phyloP scores from a whole-genome alignment of 1,140 invertebrate genomes.

The Penaeus vannamei region DNA sequence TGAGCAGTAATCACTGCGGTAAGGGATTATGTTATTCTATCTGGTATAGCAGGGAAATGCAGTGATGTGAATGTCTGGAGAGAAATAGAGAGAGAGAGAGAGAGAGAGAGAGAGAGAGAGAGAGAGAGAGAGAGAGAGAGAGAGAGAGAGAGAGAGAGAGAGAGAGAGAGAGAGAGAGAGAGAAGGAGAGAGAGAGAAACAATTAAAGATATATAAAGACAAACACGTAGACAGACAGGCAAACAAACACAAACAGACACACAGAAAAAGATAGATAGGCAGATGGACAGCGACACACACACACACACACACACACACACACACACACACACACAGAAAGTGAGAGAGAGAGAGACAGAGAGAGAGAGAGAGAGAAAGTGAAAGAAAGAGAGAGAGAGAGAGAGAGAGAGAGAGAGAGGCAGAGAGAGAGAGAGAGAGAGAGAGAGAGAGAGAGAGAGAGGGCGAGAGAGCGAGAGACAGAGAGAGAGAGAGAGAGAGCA shows the following conservation, averaged over 20 bases:
- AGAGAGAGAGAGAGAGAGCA: too few relatives aligned
- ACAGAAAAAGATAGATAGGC: slow-evolving; percentile 1
- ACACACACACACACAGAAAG: slow-evolving; percentile 1
- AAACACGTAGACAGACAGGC: slow-evolving; percentile 3
- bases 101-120: slow-evolving; percentile 44
- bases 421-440: too few relatives aligned
- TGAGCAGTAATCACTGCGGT: too few relatives aligned
- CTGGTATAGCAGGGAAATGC: too few relatives aligned
- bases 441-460: too few relatives aligned
- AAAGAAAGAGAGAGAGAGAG: too few relatives aligned
- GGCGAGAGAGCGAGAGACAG: too few relatives aligned
- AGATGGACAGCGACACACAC: neutral
- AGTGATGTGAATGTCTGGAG: too few relatives aligned
- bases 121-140: slow-evolving; percentile 51
- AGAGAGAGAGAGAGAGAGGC: too few relatives aligned
- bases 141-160: slow-evolving; percentile 38
- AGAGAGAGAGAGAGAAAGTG: neutral
- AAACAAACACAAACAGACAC: neutral
- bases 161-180: slow-evolving; percentile 29
- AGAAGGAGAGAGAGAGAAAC: slow-evolving; percentile 21
- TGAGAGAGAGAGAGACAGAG: slow-evolving; percentile 18
- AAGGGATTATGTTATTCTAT: too few relatives aligned
- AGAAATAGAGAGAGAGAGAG: neutral
- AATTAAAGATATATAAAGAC: neutral
- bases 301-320: neutral